Evolutionary conservation across 2,888 invertebrate species (phyloP), one percentile per base, ranked within the genome.

Genomic region (Oscheius myriophilus): DNA sequence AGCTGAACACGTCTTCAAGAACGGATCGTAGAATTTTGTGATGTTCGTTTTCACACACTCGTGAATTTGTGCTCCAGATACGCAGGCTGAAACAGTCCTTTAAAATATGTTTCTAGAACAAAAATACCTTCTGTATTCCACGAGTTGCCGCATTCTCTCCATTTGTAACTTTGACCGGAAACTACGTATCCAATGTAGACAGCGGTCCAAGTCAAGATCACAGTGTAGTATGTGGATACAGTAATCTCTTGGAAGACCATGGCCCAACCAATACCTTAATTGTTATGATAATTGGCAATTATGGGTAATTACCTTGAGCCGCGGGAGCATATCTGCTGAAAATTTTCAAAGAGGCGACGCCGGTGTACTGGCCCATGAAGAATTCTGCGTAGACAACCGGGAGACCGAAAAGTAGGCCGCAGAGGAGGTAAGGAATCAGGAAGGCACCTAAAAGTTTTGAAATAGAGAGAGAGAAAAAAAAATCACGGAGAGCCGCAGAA

Each of bases 341-440:
- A 39, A 52, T 51, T 14, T 42, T 39, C 12, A 18, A 16, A 9
- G 67, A 9, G 6, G 42, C 23, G 4, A 23, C 16, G 6, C 54
- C 33, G 2, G 58, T n/a, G 23, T 25, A 82, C 70, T 87, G 87
- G 52, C 87, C 87, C 49, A 86, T 80, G 46, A 83, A 79, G 58
- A 86, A 82, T 72, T 87, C 87, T 53, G 86, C 79, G 70, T 86
- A 87, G 25, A 86, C 73, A 6, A 86, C 72, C 0, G 87, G 87
- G 76, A 87, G 84, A 2, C 86, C 86, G 68, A 86, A 86, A 55
- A 84, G 74, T 25, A 87, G 78, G 61, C 86, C 74, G 81, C 86
- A 86, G 63, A 83, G 78, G 18, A 87, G 72, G 80, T 87, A 87
- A 0, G 87, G 87, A 42, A 87, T 84, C 12, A 87, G 84, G 69